These are phyloP conservation scores for Saccostrea echinata DNA, from an alignment of 1,140 invertebrate species.

Conservation along the genomic window DNA sequence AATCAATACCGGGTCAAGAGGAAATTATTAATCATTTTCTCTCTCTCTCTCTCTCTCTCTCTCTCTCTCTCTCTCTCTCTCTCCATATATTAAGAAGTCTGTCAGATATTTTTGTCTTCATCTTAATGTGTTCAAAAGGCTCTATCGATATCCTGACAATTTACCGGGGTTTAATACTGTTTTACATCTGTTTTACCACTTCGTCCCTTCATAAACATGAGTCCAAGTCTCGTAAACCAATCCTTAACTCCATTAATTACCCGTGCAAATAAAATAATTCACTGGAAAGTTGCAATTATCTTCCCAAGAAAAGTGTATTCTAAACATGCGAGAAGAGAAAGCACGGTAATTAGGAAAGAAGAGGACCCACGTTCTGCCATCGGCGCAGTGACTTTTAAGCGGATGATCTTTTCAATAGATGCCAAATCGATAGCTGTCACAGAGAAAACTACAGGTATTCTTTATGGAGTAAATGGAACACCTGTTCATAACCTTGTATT, in stretches of 20 bases:
- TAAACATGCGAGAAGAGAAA: slow-evolving; percentile 20
- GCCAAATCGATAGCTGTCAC: slow-evolving; percentile 26
- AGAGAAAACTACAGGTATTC: slow-evolving; percentile 27
- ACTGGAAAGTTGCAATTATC: slow-evolving; percentile 35
- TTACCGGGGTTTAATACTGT: slow-evolving; percentile 18
- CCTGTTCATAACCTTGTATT: not conserved
- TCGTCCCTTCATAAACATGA: slow-evolving; percentile 34
- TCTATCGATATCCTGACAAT: slow-evolving; percentile 16
- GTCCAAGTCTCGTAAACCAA: slow-evolving; percentile 34
- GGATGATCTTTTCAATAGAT: slow-evolving; percentile 24
- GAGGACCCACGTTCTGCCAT: slow-evolving; percentile 1
- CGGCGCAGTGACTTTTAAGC: slow-evolving; percentile 26
- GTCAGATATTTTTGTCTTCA: slow-evolving; percentile 27
- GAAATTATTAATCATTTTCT: slow-evolving; percentile 27
- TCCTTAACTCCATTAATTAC: slow-evolving; percentile 32
- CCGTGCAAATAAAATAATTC: slow-evolving; percentile 39
- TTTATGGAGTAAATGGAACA: not conserved
- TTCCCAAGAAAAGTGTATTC: slow-evolving; percentile 38
- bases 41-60: slow-evolving; percentile 27
- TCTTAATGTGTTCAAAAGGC: slow-evolving; percentile 32
- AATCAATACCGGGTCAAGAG: slow-evolving; percentile 19
- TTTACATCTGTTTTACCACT: slow-evolving; percentile 37
- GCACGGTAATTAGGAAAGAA: slow-evolving; percentile 11
- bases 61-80: slow-evolving; percentile 29
- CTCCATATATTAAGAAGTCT: slow-evolving; percentile 15